These are phyloP conservation scores for Apamea crenata DNA, from an alignment of 2,888 invertebrate species.

Conservation along the genomic window DNA sequence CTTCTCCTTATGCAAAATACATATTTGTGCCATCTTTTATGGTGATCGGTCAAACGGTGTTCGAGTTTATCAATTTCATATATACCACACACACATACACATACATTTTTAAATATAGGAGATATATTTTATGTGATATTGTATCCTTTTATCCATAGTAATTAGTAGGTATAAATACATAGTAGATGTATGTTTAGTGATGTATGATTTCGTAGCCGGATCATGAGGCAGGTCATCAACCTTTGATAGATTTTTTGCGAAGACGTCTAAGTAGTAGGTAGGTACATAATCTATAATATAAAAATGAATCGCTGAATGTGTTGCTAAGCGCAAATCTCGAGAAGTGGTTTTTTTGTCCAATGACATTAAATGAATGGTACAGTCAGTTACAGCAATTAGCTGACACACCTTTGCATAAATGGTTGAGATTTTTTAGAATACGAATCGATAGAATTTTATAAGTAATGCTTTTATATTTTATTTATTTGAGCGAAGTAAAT, in stretches of 20 bases:
- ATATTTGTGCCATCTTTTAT: not conserved
- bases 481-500: no score
- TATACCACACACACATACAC: no score
- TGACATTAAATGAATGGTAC: not conserved
- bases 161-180: not conserved
- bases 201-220: slow-evolving; percentile 31
- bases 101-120: not conserved
- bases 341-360: not conserved
- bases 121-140: not conserved
- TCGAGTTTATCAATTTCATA: not conserved
- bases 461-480: no score
- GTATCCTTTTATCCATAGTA: no score
- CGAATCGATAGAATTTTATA: no score
- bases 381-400: no score
- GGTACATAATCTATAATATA: no score
- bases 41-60: not conserved
- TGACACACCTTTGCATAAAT: no score
- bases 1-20: not conserved
- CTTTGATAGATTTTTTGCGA: slow-evolving; percentile 52
- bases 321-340: no score
- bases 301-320: no score
- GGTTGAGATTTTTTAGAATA: no score
- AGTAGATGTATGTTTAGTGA: slow-evolving; percentile 24
- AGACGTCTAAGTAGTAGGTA: slow-evolving; percentile 10
- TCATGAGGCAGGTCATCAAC: slow-evolving; percentile 44